Conservation (phyloP, 2,888 invertebrate species). For the Flexamia atlantica region DNA sequence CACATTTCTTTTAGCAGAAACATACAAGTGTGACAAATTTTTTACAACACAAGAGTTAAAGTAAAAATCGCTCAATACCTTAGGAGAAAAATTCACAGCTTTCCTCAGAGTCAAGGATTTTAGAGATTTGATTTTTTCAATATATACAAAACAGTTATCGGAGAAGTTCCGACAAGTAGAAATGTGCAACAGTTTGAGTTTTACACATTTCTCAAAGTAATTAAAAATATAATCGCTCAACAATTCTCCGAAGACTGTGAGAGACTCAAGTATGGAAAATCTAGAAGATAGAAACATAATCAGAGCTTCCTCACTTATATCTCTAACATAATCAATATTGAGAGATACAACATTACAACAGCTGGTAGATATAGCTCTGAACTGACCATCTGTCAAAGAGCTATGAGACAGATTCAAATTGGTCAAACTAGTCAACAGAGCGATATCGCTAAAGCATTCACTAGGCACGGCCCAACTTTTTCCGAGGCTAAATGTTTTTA, state of each 20-base stretch:
- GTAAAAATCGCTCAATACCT: slow-evolving; percentile 46
- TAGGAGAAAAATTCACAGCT: slow-evolving; percentile 16
- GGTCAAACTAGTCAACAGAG: slow-evolving; percentile 45
- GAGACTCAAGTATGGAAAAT: slow-evolving; percentile 1
- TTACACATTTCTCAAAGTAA: slow-evolving; percentile 39
- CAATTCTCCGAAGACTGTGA: slow-evolving; percentile 54
- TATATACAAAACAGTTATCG: slow-evolving; percentile 35
- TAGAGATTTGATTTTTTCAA: slow-evolving; percentile 37
- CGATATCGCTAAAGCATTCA: slow-evolving; percentile 57
- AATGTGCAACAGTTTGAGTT: slow-evolving; percentile 57
- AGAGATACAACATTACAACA: slow-evolving; percentile 47
- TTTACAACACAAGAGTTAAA: slow-evolving; percentile 29
- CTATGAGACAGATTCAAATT: slow-evolving; percentile 54
- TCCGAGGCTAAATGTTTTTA: slow-evolving; percentile 46
- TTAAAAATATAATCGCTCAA: slow-evolving; percentile 52
- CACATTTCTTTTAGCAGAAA: slow-evolving; percentile 50
- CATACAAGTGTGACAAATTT: slow-evolving; percentile 50
- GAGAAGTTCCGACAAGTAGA: slow-evolving; percentile 55
- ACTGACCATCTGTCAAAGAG: slow-evolving; percentile 20
- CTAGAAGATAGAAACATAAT: slow-evolving; percentile 39
- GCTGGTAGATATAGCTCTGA: slow-evolving; percentile 26
- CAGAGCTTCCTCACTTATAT: slow-evolving; percentile 54
- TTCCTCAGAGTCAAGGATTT: slow-evolving; percentile 57
- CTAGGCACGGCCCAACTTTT: slow-evolving; percentile 60
- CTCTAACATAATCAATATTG: slow-evolving; percentile 47